Conservation (phyloP, 2,888 invertebrate genomes). For the Dasysyrphus tricinctus region DNA sequence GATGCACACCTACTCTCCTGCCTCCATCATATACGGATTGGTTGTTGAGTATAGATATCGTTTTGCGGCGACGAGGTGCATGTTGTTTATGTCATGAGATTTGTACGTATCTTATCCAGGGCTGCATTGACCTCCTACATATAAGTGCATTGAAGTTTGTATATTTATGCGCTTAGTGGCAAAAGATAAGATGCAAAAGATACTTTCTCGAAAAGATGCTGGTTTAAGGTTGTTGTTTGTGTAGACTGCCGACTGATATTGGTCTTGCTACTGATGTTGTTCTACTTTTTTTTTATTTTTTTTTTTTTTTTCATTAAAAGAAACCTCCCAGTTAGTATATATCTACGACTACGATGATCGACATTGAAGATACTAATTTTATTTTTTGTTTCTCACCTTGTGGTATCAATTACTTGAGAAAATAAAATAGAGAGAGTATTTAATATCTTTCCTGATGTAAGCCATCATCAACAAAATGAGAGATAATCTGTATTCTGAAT, state of each 20-base stretch:
- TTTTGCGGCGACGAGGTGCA: conserved; percentile 43
- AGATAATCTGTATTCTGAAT: conserved; percentile 70
- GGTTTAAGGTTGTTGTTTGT: conserved; percentile 22
- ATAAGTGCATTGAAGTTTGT: conserved; percentile 68
- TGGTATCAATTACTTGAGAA: conserved; percentile 68
- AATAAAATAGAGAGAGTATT: conserved; percentile 5
- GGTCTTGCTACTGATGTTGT: conserved; percentile 44
- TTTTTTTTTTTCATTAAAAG: not conserved
- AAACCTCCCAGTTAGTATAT: conserved; percentile 39
- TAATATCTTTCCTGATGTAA: conserved; percentile 62
- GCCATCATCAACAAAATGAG: conserved; percentile 67
- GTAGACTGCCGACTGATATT: not conserved
- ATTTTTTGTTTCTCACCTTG: conserved; percentile 64
- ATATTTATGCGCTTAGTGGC: conserved; percentile 70
- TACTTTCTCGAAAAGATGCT: conserved; percentile 24
- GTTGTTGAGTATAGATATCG: conserved; percentile 4
- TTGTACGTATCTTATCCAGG: conserved; percentile 49
- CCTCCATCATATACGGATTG: not conserved
- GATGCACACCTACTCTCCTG: conserved; percentile 72
- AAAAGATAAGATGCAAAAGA: conserved; percentile 60
- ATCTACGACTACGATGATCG: not conserved
- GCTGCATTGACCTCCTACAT: conserved; percentile 71
- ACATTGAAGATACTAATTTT: conserved; percentile 19
- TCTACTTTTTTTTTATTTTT: conserved; percentile 56
- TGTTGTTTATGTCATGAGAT: conserved; percentile 60